Percentiles rank a stretch among this genome's conserved stretches.
Evolutionary conservation across 1,140 invertebrate genomes (phyloP).

Genomic region (Aphelinus certus): DNA sequence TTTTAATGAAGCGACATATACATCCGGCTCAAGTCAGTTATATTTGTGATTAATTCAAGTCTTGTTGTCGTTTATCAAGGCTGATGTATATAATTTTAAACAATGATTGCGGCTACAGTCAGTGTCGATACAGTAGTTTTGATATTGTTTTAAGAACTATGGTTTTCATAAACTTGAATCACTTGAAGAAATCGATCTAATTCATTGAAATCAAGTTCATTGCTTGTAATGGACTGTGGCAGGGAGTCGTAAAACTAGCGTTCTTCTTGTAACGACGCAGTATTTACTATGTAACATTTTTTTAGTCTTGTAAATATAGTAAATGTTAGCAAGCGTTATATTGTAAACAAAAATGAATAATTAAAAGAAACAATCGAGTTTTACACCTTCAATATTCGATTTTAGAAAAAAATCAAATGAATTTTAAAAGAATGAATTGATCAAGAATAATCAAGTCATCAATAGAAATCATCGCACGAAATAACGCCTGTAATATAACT

Average conservation of each 20-base stretch:
- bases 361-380: too few species aligned
- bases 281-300: conserved; percentile 40
- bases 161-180: conserved; percentile 11
- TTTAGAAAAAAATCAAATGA: conserved; percentile 25
- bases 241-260: conserved; percentile 17
- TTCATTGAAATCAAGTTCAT: conserved; percentile 25
- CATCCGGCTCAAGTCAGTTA: conserved; percentile 33
- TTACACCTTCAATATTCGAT: conserved; percentile 13
- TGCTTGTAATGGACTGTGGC: conserved; percentile 14
- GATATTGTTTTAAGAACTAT: background rate
- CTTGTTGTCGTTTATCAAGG: conserved; percentile 43
- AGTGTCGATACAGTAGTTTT: conserved; percentile 30
- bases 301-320: conserved; percentile 38
- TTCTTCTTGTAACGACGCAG: conserved; percentile 26
- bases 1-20: conserved; percentile 36
- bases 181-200: conserved; percentile 12
- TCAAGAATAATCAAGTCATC: conserved; percentile 8
- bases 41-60: conserved; percentile 37
- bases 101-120: conserved; percentile 24
- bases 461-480: conserved; percentile 13
- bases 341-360: conserved; percentile 25
- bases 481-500: conserved; percentile 23
- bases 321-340: conserved; percentile 37
- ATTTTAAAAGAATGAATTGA: conserved; percentile 19
- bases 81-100: conserved; percentile 53